These are phyloP conservation scores for Diadophis punctatus DNA, from an alignment of 2,113 vertebrate genomes.

Conservation along the genomic window DNA sequence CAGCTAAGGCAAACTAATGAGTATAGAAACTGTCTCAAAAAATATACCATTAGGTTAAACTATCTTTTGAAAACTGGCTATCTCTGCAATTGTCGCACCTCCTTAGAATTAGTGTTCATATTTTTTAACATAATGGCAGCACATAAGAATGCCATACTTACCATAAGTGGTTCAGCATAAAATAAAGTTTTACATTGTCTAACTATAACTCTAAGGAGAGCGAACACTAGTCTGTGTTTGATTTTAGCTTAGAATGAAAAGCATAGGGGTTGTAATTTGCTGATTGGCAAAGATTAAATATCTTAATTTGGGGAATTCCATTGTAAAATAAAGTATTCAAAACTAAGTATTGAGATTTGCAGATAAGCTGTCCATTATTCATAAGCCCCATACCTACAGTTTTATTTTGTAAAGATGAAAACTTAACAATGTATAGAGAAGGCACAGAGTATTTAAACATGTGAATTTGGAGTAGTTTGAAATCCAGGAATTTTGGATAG, in stretches of 20 bases:
- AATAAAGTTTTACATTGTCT: neutral
- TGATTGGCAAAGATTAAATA: neutral
- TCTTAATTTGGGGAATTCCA: neutral
- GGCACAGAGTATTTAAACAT: neutral
- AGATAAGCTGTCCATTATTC: neutral
- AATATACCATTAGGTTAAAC: neutral
- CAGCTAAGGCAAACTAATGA: neutral
- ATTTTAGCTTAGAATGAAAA: neutral
- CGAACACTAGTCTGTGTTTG: neutral
- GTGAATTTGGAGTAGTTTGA: neutral
- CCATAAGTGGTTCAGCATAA: neutral
- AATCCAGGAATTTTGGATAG: neutral
- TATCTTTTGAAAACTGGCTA: neutral
- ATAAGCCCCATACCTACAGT: neutral
- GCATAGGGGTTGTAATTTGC: neutral
- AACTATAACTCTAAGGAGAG: neutral
- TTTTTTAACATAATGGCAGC: neutral
- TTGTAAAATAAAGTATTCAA: neutral
- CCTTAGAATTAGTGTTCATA: neutral
- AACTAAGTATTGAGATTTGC: neutral
- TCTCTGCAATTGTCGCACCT: neutral
- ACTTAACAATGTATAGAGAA: neutral
- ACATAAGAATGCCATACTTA: neutral
- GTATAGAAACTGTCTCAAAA: neutral
- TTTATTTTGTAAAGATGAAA: neutral